Evolutionary conservation across 92 coral and sea anemone species (phyloP).

Genomic region (Blastomussa wellsi): DNA sequence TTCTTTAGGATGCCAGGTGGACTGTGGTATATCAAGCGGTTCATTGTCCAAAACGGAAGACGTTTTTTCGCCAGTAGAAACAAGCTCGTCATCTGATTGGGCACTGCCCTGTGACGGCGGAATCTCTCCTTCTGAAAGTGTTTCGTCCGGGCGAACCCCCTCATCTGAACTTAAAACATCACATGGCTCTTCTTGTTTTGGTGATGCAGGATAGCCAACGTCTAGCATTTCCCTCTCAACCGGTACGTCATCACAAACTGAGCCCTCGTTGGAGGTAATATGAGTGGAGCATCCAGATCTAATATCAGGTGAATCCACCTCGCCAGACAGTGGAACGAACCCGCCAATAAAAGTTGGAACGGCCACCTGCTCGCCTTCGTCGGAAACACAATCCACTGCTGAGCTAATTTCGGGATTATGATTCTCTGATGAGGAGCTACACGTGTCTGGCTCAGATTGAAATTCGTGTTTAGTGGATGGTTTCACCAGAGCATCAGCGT

Average conservation of each 20-base stretch:
- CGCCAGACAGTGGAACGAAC: slow-evolving; percentile 57
- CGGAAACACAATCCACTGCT: slow-evolving; percentile 41
- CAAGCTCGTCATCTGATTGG: slow-evolving; percentile 26
- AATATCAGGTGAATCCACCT: slow-evolving; percentile 39
- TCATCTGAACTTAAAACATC: slow-evolving; percentile 1
- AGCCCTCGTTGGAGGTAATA: slow-evolving; percentile 32
- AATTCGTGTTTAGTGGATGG: slow-evolving; percentile 21
- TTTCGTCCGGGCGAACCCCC: slow-evolving; percentile 9
- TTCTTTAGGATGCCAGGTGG: not conserved
- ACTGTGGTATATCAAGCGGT: not conserved
- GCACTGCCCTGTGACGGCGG: slow-evolving; percentile 24
- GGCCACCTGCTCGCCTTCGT: slow-evolving; percentile 50
- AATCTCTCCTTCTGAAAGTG: slow-evolving; percentile 42
- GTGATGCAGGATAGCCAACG: slow-evolving; percentile 1
- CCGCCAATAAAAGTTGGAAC: slow-evolving; percentile 71
- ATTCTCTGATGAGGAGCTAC: slow-evolving; percentile 29
- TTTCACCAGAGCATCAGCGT: slow-evolving; percentile 21
- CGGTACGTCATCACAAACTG: slow-evolving; percentile 26
- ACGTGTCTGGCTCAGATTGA: slow-evolving; percentile 19
- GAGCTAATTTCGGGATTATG: slow-evolving; percentile 43
- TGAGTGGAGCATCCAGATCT: slow-evolving; percentile 17
- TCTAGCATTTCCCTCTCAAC: slow-evolving; percentile 23
- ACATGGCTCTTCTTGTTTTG: slow-evolving; percentile 22
- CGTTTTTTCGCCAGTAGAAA: not conserved
- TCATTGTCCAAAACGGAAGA: not conserved